Evolutionary conservation across 2,888 invertebrate genomes (phyloP).

Genomic region (Dichetophora obliterata): DNA sequence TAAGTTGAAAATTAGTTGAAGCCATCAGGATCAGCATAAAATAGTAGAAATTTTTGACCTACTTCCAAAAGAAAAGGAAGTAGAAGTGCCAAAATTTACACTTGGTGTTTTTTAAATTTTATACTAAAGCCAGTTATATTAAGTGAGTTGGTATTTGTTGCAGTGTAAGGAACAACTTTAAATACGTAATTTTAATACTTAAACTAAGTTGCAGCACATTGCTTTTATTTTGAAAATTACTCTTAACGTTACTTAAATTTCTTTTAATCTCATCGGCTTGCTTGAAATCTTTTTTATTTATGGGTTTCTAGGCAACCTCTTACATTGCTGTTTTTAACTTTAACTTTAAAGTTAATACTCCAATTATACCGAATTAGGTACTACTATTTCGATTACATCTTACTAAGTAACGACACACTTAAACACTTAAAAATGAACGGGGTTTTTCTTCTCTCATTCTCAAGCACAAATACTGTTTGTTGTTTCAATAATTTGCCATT

Average conservation of each 20-base stretch:
- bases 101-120: too few relatives aligned
- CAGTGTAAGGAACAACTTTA: neutral
- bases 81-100: neutral
- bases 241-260: neutral
- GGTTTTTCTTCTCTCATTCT: neutral
- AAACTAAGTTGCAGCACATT: neutral
- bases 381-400: constrained; percentile 18
- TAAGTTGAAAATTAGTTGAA: neutral
- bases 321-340: neutral
- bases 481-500: neutral
- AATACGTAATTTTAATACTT: neutral
- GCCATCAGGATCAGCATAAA: neutral
- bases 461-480: constrained; percentile 30
- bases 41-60: constrained; percentile 2
- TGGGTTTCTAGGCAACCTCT: too few relatives aligned
- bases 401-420: constrained; percentile 15
- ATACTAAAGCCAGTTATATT: too few relatives aligned
- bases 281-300: neutral
- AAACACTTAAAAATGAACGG: neutral
- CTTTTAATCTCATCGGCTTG: neutral
- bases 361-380: neutral
- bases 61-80: neutral
- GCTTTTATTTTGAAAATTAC: neutral
- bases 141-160: neutral
- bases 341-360: neutral